Evolutionary conservation across 2,888 invertebrate species (phyloP), one percentile per base, ranked within the genome.

Genomic region (Polia nebulosa): DNA sequence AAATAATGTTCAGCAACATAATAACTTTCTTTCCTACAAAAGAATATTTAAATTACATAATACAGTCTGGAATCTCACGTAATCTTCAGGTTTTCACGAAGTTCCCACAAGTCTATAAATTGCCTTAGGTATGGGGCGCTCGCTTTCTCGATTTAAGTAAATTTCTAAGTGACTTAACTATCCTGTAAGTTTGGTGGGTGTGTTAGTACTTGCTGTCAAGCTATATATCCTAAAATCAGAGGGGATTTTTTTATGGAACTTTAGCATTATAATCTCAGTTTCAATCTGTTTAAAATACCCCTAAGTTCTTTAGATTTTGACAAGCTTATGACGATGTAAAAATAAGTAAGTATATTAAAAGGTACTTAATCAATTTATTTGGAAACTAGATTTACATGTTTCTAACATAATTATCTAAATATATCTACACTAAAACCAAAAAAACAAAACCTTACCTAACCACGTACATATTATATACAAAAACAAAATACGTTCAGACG

Each of bases 101-200:
- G 61, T 55, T 68, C 63, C 58, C 32, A 20, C 69, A 56, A 49
- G 69, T 75, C 74, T 69, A 74, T 74, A 74, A 74, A 74, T 75
- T 75, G 58, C 25, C 45, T 67, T 36, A 61, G 73, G 75, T 75
- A 59, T 55, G 76, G 61, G 49, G 20, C 17, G 57, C 36, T 36
- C 67, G 29, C n/a, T 73, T 49, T 45, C 58, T 55, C 58, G 49
- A 59, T 62, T 55, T 62, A 58, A 61, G 67, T 58, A 62, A 58
- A 63, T 63, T 74, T 49, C 22, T 39, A 17, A 62, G 68, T 45
- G 57, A 44, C 44, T 49, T 59, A 53, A 74, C 53, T 75, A 58
- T 52, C 27, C 27, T 32, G 60, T 74, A 34, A 58, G 15, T 58
- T 32, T 39, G 22, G 52, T 36, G 8, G 36, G 27, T 25, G 56